Base-by-base conservation (phyloP, 2,888 invertebrate species). In the Campaea margaritaria region DNA sequence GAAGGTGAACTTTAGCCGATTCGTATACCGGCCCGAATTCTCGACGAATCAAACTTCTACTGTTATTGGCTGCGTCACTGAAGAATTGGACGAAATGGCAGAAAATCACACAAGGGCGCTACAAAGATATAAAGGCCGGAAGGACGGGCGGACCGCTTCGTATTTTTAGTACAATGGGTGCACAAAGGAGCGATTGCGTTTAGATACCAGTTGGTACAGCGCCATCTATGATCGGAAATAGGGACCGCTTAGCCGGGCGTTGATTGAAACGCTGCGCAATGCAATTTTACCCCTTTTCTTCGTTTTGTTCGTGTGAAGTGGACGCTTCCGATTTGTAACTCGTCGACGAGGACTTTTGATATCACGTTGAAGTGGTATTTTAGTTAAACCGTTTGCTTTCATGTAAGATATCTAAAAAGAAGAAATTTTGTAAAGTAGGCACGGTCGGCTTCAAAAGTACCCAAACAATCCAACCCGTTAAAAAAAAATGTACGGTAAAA, bases 161-260 rank as follows among this genome's bases (percentile, higher is more conserved):
- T 73, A 78, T 76, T 80, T 74, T 78, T 73, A 68, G 70, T 68
- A 80, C 84, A 85, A 81, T 78, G 61, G 64, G 47, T 58, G 73
- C 76, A 77, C 83, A 81, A 80, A 79, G 76, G 76, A 72, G 69
- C 85, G 85, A 89, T 90, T 87, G 85, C 56, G 64, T 61, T 64
- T 63, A 41, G 60, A 59, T 62, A 61, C 71, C 68, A 38, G 73
- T 78, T 65, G 75, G 69, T 67, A 68, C 80, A 82, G 70, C 83
- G 87, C 86, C 91, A 91, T 90, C 91, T 91, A 78, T 76, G 74
- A 70, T 72, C 82, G 90, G 89, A 89, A 89, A 89, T 87, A 75
- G 80, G 85, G 78, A 90, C 80, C 86, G 85, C 86, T 89, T 87
- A 84, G 81, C 76, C 75, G 67, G 68, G 70, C 73, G 68, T 72